A percentile compares a stretch with the other conserved stretches of the same genome.
These are phyloP conservation scores for Otocyon megalotis DNA, from an alignment of 2,113 vertebrate species.

Conservation along the genomic window DNA sequence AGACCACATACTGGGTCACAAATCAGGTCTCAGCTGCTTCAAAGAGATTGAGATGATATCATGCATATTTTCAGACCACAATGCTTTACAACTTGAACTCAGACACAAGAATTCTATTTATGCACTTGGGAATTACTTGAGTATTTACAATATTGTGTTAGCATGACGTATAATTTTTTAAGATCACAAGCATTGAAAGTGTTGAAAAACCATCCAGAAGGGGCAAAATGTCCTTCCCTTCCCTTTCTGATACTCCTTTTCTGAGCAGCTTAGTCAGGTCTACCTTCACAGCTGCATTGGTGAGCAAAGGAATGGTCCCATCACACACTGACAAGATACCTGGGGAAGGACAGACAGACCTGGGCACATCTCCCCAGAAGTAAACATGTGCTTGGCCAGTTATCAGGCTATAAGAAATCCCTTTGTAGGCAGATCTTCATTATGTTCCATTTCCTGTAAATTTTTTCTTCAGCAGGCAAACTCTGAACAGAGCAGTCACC, in stretches of 20 bases:
- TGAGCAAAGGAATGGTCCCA: background rate
- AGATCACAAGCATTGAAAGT: background rate
- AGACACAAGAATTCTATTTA: background rate
- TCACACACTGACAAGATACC: accelerated
- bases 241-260: background rate
- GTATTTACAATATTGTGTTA: background rate
- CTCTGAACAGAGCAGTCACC: background rate
- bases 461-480: background rate
- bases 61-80: background rate
- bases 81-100: background rate
- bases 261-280: background rate
- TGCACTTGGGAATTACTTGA: background rate
- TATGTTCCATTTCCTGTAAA: background rate
- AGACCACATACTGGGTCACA: background rate
- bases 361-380: background rate
- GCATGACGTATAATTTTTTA: background rate
- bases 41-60: background rate
- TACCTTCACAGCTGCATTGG: accelerated
- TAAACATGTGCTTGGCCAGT: background rate
- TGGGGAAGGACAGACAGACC: background rate
- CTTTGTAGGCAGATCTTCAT: background rate
- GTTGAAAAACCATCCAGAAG: background rate
- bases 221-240: background rate
- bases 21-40: background rate
- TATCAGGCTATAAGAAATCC: background rate